Evolutionary conservation across 2,113 vertebrate genomes (phyloP).

Genomic region (Myotis brandtii): DNA sequence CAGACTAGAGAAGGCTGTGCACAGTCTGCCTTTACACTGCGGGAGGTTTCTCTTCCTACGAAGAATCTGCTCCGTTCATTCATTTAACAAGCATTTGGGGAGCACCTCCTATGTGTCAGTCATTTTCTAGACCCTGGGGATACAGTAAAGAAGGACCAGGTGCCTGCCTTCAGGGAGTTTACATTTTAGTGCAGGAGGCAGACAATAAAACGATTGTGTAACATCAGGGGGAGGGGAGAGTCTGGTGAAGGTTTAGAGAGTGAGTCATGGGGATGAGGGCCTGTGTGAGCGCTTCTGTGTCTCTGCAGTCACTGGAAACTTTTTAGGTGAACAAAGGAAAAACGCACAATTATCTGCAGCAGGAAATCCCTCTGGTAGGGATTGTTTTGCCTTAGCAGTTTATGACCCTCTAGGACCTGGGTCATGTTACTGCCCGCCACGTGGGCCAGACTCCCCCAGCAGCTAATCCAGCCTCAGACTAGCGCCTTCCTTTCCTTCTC

Average conservation of each 20-base stretch:
- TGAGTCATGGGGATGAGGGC: background rate
- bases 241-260: background rate
- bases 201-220: background rate
- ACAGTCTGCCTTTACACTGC: background rate
- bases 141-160: background rate
- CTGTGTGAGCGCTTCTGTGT: background rate
- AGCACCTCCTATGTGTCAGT: background rate
- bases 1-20: background rate
- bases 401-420: background rate
- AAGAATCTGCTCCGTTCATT: background rate
- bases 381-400: background rate
- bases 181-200: background rate
- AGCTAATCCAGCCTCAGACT: background rate
- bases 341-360: background rate
- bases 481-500: background rate
- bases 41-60: background rate
- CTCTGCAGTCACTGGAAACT: background rate
- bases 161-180: background rate
- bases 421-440: background rate
- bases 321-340: conserved; percentile 14
- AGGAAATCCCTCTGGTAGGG: background rate
- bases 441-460: background rate
- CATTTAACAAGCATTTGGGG: background rate
- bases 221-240: background rate
- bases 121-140: background rate